Evolutionary conservation across 2,113 vertebrate genomes (phyloP).

Genomic region (Scytalopus superciliaris): DNA sequence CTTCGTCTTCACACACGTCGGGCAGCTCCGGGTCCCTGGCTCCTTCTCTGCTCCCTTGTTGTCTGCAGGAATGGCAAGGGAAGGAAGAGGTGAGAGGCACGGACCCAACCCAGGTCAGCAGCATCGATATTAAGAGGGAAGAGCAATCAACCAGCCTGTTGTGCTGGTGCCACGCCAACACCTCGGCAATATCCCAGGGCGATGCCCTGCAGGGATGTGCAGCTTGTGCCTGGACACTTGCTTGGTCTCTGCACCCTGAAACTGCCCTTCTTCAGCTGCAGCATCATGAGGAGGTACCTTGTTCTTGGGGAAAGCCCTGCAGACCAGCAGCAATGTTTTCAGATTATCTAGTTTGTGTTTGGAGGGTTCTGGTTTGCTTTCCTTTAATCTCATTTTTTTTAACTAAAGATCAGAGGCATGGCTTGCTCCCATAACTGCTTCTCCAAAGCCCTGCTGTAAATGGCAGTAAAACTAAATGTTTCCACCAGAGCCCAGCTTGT

Average conservation of each 20-base stretch:
- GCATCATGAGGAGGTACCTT: accelerated
- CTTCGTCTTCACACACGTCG: slow-evolving; percentile 72
- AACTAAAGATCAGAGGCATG: neutral
- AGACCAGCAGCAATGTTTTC: neutral
- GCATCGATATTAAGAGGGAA: neutral
- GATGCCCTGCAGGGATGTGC: accelerated
- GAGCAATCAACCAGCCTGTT: neutral
- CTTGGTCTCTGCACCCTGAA: neutral
- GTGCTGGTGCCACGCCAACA: neutral
- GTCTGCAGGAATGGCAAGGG: slow-evolving; percentile 34
- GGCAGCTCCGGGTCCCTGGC: slow-evolving; percentile 72
- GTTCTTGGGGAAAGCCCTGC: neutral
- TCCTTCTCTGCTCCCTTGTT: slow-evolving; percentile 73
- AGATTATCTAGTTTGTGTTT: neutral
- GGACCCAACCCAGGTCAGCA: neutral
- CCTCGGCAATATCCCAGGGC: neutral
- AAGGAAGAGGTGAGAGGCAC: neutral
- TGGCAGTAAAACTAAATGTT: neutral
- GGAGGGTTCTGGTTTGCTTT: neutral
- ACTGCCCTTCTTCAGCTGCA: neutral
- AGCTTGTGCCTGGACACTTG: neutral
- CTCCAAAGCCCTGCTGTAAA: neutral
- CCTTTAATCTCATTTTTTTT: neutral
- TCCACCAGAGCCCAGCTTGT: neutral
- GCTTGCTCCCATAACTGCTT: neutral